phyloP scores from a whole-genome alignment of 2,888 invertebrate species.

The Dermolepida albohirtum region DNA sequence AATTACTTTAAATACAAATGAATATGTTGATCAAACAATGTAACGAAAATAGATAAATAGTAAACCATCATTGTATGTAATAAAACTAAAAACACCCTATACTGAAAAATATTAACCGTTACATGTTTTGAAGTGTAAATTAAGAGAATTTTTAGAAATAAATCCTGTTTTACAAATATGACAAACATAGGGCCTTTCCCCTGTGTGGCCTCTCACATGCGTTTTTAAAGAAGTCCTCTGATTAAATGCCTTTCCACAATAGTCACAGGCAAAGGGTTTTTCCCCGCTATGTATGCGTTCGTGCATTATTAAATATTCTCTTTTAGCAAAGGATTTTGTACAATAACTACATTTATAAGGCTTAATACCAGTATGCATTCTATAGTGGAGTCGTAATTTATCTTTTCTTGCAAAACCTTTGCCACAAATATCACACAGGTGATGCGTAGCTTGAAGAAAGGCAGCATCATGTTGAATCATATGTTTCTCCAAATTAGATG shows the following conservation, averaged over 20 bases:
- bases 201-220: conserved; percentile 69
- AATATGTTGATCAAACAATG: no score
- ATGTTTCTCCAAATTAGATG: conserved; percentile 64
- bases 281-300: conserved; percentile 73
- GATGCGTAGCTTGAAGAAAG: conserved; percentile 64
- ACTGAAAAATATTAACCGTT: conserved; percentile 25
- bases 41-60: no score
- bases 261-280: conserved; percentile 72
- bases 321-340: conserved; percentile 67
- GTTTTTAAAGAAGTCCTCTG: conserved; percentile 32
- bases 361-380: conserved; percentile 68
- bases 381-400: conserved; percentile 55
- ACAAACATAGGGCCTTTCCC: conserved; percentile 69
- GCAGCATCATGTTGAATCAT: conserved; percentile 62
- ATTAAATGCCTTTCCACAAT: conserved; percentile 72
- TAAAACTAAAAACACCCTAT: not conserved
- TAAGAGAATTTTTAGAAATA: conserved; percentile 41
- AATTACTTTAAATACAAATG: no score
- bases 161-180: conserved; percentile 52
- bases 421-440: conserved; percentile 58
- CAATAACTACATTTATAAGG: conserved; percentile 60
- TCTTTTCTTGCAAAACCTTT: conserved; percentile 58
- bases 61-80: no score
- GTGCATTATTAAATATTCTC: conserved; percentile 68
- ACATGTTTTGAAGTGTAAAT: conserved; percentile 42